Evolutionary conservation across 2,888 invertebrate species (phyloP).

Genomic region (Drosophila pseudotakahashii): DNA sequence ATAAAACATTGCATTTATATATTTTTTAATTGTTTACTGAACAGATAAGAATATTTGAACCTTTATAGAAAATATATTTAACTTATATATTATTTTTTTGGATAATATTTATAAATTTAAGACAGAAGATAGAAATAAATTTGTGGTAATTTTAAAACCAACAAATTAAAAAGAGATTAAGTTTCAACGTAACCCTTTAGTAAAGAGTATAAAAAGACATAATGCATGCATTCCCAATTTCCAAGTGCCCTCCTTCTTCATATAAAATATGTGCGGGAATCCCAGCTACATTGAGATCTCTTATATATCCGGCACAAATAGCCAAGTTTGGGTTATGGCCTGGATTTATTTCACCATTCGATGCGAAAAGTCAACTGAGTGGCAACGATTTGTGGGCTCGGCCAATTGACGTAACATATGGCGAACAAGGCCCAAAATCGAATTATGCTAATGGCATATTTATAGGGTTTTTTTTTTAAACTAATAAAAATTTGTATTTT

Average conservation of each 20-base stretch:
- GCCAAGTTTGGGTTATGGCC: conserved; percentile 18
- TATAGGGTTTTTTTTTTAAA: no score
- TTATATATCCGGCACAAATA: neutral
- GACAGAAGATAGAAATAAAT: no score
- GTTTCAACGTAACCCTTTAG: neutral
- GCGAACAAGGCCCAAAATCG: conserved; percentile 14
- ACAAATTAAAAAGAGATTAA: no score
- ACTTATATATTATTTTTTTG: no score
- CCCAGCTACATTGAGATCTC: conserved; percentile 34
- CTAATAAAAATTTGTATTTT: no score
- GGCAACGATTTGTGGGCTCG: conserved; percentile 39
- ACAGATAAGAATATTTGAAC: no score
- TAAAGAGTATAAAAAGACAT: conserved; percentile 26
- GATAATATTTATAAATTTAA: no score
- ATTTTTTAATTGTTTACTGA: neutral
- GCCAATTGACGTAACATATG: conserved; percentile 16
- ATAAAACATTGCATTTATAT: neutral
- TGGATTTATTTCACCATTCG: conserved; percentile 38
- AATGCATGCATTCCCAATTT: conserved; percentile 71
- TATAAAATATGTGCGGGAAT: conserved; percentile 70
- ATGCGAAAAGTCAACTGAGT: conserved; percentile 27
- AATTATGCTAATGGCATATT: conserved; percentile 1
- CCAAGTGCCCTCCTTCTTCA: conserved; percentile 53
- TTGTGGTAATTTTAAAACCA: no score
- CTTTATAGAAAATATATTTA: no score